A percentile compares a stretch with the other conserved stretches of the same genome.
These are phyloP conservation scores for Sipha flava DNA, from an alignment of 1,140 invertebrate genomes.

Conservation along the genomic window DNA sequence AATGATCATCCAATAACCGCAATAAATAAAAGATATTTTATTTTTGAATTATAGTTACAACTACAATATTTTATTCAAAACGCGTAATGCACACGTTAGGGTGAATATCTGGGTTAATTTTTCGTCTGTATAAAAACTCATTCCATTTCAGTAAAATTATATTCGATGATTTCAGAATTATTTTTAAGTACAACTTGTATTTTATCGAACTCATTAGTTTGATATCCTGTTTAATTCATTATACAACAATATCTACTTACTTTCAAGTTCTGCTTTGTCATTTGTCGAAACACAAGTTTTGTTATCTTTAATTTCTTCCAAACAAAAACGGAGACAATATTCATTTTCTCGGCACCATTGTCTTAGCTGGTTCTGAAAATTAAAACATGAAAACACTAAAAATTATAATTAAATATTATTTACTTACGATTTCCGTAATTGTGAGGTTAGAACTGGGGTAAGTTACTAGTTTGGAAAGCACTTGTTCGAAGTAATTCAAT, in stretches of 20 bases:
- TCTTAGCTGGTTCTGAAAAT: background rate
- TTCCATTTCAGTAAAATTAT: too few relatives aligned
- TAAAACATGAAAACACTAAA: background rate
- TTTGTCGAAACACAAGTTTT: background rate
- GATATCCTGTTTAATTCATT: background rate
- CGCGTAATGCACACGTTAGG: too few relatives aligned
- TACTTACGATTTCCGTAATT: conserved; percentile 48
- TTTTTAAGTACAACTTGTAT: too few relatives aligned
- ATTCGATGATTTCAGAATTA: too few relatives aligned
- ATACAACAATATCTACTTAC: background rate
- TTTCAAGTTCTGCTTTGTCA: conserved; percentile 4
- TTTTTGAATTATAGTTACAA: too few relatives aligned
- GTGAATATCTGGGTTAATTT: too few relatives aligned
- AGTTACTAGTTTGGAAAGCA: conserved; percentile 46
- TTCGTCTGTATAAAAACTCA: too few relatives aligned
- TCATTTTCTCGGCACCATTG: conserved; percentile 12
- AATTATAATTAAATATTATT: background rate
- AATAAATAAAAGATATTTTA: too few relatives aligned
- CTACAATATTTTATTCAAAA: too few relatives aligned
- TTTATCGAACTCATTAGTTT: background rate
- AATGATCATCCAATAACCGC: too few relatives aligned
- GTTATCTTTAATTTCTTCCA: background rate
- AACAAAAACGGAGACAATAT: background rate
- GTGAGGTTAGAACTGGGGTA: conserved; percentile 43
- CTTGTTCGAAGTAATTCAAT: conserved; percentile 49